These are phyloP conservation scores for Leptopilina clavipes DNA, from an alignment of 1,140 invertebrate genomes.

Conservation along the genomic window DNA sequence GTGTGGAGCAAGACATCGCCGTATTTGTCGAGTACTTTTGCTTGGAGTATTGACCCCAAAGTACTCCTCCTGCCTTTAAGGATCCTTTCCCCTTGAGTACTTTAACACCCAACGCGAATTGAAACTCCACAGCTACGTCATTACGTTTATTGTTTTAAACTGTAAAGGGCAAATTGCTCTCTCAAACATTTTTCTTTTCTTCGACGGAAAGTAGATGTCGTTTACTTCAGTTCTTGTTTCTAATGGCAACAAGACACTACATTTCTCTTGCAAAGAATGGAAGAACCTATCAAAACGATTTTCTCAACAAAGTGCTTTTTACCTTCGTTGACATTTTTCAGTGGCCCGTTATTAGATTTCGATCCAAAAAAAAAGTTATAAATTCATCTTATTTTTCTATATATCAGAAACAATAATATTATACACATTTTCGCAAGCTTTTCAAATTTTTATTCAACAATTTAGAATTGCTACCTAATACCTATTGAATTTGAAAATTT, in stretches of 20 bases:
- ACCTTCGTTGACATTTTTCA: no score
- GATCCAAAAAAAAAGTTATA: no score
- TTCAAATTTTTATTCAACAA: no score
- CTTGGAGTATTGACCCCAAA: constrained; percentile 56
- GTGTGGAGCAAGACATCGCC: constrained; percentile 37
- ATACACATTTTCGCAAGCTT: no score
- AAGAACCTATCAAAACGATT: background rate
- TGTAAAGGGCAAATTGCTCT: constrained; percentile 51
- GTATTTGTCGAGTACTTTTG: constrained; percentile 57
- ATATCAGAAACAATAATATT: no score
- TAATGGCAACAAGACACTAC: background rate
- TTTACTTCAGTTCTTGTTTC: constrained; percentile 12
- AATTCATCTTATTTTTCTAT: no score
- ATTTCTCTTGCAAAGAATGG: background rate
- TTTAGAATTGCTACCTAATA: no score
- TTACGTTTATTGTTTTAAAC: constrained; percentile 58
- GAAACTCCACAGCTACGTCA: constrained; percentile 42
- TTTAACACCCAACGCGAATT: constrained; percentile 48
- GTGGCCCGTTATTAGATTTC: no score
- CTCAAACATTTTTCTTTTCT: constrained; percentile 45
- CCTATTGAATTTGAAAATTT: background rate
- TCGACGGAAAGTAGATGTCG: constrained; percentile 10
- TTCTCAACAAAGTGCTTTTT: background rate
- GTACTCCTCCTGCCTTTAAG: constrained; percentile 48
- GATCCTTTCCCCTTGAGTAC: constrained; percentile 54